Evolutionary conservation across 2,113 vertebrate species (phyloP).

Genomic region (Panurus biarmicus): DNA sequence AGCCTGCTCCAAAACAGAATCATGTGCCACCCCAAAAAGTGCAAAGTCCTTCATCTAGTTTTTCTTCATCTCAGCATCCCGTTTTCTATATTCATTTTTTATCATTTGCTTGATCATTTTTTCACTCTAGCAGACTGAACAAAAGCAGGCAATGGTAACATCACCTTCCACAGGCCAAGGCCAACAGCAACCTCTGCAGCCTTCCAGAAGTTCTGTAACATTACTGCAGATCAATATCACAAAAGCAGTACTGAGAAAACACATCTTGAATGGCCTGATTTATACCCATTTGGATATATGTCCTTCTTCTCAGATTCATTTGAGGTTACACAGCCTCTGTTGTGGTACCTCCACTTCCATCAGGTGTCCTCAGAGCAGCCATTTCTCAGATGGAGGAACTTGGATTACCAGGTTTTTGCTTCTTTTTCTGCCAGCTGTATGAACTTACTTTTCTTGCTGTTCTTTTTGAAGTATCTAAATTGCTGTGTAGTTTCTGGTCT

Average conservation of each 20-base stretch:
- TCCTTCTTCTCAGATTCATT: not conserved
- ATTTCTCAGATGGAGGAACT: not conserved
- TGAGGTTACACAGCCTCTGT: not conserved
- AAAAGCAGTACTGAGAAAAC: not conserved
- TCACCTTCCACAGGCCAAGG: not conserved
- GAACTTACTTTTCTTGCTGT: not conserved
- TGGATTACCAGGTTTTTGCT: too few species aligned
- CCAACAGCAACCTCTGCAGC: not conserved
- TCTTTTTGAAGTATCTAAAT: not conserved
- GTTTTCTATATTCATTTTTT: not conserved
- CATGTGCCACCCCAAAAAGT: not conserved
- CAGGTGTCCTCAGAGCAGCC: not conserved
- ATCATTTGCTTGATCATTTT: not conserved
- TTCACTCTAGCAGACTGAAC: not conserved
- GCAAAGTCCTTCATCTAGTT: not conserved
- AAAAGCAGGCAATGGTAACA: not conserved
- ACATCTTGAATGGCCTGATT: not conserved
- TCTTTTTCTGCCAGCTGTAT: not conserved
- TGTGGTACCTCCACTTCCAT: not conserved
- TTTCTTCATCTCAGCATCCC: not conserved
- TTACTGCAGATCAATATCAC: not conserved
- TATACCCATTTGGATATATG: not conserved
- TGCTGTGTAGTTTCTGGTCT: not conserved
- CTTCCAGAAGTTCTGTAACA: not conserved
- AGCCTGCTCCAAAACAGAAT: not conserved